Base-by-base conservation (phyloP, 1,140 invertebrate species). In the Eupristina koningsbergeri region DNA sequence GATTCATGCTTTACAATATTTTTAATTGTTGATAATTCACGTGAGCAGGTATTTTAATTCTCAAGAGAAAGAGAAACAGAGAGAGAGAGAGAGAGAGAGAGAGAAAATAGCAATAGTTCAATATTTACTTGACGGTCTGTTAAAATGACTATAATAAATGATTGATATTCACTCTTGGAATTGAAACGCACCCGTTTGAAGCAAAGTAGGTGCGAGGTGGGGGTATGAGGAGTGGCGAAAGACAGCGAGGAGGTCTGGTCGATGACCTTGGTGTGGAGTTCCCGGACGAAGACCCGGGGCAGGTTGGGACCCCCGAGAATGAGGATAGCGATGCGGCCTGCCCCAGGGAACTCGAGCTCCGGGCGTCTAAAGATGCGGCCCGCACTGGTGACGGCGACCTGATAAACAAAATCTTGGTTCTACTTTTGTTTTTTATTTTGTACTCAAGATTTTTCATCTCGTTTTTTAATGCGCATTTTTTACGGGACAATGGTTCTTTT, bases 331-430 rank as follows among this genome's bases (percentile, higher is more conserved):
- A 86, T 74, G 87, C 36, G 34, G n/a, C 69, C 22, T 29, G 58
- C 79, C 87, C 87, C 88, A 81, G 9, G 3, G 95, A 94, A 85
- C 91, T 94, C 75, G 92, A 92, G 78, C 92, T 94, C 26, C 95
- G 93, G 31, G 95, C 95, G 88, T 96, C 95, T 39, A 96, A 88
- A 0, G 95, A 96, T n/a, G 95, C 95, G 0, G 95, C 95, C 29
- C 95, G 93, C 73, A 95, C 93, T 9, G 96, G 96, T 63, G 96
- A 96, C 1, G 96, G 96, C 0, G 96, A 96, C 53, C 96, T 94
- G 3, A 2, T 22, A 34, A 45, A 71, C 31, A 71, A n/a, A 41
- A 71, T 71, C 36, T 19, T 6, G n/a, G n/a, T n/a, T n/a, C n/a
- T n/a, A n/a, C n/a, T n/a, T n/a, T n/a, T n/a, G n/a, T n/a, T n/a